These are phyloP conservation scores for Listrodromus nycthemerus DNA, from an alignment of 2,888 invertebrate species.

Conservation along the genomic window DNA sequence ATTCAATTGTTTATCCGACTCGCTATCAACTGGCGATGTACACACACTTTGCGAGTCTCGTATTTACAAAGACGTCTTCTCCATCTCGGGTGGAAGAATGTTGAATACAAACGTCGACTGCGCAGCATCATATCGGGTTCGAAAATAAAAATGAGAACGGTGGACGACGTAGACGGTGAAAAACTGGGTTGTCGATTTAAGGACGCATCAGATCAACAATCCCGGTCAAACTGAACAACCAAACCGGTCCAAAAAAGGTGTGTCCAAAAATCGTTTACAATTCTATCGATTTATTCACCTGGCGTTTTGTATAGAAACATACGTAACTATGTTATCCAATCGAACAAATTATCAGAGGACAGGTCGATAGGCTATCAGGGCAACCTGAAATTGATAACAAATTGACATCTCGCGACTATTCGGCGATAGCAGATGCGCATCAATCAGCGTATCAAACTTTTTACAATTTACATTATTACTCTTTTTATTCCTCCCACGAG, in stretches of 20 bases:
- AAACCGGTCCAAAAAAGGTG: too few relatives aligned
- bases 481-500: background rate
- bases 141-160: too few relatives aligned
- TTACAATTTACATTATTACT: slow-evolving; percentile 40
- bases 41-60: background rate
- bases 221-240: too few relatives aligned
- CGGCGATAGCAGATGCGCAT: background rate
- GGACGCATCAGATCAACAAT: too few relatives aligned
- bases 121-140: too few relatives aligned
- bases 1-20: slow-evolving; percentile 43
- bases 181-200: too few relatives aligned
- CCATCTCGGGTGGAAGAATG: background rate
- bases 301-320: background rate
- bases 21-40: background rate
- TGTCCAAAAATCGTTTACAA: background rate
- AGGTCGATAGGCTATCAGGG: background rate
- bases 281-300: slow-evolving; percentile 12
- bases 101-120: too few relatives aligned
- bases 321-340: background rate
- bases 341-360: slow-evolving; percentile 12
- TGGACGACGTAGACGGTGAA: too few relatives aligned
- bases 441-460: slow-evolving; percentile 18
- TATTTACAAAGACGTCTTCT: background rate
- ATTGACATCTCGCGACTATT: background rate
- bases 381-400: background rate